Conservation (phyloP, 2,888 invertebrate genomes). For the Orthonevra nobilis region DNA sequence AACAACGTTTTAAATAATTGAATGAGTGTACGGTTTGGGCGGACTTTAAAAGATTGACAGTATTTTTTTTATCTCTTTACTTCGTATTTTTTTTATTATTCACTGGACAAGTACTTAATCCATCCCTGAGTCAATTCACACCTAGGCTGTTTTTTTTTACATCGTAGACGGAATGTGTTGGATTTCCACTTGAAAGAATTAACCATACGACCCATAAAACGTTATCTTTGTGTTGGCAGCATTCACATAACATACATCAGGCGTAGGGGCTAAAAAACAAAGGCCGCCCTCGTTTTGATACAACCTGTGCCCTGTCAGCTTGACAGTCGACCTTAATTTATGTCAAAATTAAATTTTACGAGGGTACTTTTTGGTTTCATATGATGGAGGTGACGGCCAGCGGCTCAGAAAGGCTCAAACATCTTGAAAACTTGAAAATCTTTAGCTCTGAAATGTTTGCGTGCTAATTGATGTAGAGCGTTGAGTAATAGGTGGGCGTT, state of each 20-base stretch:
- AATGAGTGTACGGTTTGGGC: background rate
- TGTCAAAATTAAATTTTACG: constrained; percentile 46
- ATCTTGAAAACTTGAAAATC: no score
- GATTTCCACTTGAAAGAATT: constrained; percentile 46
- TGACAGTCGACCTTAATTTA: constrained; percentile 44
- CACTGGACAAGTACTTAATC: constrained; percentile 25
- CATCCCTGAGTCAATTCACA: constrained; percentile 35
- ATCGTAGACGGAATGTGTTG: constrained; percentile 56
- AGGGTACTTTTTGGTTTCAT: constrained; percentile 21
- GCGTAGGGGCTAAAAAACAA: no score
- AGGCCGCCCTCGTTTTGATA: no score
- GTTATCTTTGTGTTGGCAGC: background rate
- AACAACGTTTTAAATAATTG: constrained; percentile 42
- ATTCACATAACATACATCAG: no score
- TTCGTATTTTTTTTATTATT: constrained; percentile 5
- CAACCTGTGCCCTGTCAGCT: constrained; percentile 41
- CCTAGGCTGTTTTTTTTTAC: constrained; percentile 5
- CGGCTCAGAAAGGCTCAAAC: background rate
- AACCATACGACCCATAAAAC: constrained; percentile 20
- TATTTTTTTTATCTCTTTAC: constrained; percentile 26
- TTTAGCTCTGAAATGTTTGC: constrained; percentile 26
- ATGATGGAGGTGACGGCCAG: background rate
- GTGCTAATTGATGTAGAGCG: constrained; percentile 26
- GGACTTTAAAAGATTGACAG: no score
- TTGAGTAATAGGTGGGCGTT: constrained; percentile 5